Evolutionary conservation across 1,140 invertebrate species (phyloP).

Genomic region (Ceratoteleas bidentatus): DNA sequence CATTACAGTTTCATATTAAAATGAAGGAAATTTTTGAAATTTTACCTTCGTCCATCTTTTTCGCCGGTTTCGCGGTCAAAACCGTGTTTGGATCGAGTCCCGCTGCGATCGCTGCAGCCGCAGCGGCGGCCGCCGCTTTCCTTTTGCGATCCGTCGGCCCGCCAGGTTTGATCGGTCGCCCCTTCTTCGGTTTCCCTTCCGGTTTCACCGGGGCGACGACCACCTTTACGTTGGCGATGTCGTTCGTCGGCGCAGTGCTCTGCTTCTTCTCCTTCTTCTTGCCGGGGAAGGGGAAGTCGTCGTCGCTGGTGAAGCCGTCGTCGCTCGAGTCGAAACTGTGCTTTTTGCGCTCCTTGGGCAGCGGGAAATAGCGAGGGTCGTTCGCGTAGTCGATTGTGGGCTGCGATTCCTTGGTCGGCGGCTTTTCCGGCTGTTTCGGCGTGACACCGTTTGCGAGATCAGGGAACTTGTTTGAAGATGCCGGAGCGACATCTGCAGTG

Average conservation of each 20-base stretch:
- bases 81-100: conserved; percentile 41
- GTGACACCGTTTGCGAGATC: conserved; percentile 65
- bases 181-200: conserved; percentile 75
- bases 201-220: conserved; percentile 62
- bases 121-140: conserved; percentile 80
- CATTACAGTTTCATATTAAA: too few relatives aligned
- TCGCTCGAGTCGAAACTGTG: conserved; percentile 86
- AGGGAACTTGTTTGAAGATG: conserved; percentile 55
- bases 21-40: too few relatives aligned
- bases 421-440: conserved; percentile 50
- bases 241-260: conserved; percentile 40
- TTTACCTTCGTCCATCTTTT: conserved; percentile 73
- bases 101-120: conserved; percentile 77
- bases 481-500: too few relatives aligned
- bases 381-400: conserved; percentile 81
- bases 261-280: conserved; percentile 75
- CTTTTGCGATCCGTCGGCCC: conserved; percentile 80
- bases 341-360: conserved; percentile 86
- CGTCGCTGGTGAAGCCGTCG: conserved; percentile 84
- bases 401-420: conserved; percentile 69
- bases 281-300: conserved; percentile 84
- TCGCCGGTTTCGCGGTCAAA: conserved; percentile 51
- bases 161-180: conserved; percentile 78
- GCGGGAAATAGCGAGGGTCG: conserved; percentile 87
- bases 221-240: conserved; percentile 67